phyloP scores from a whole-genome alignment of 1,140 invertebrate genomes.

The Drosophila ficusphila region DNA sequence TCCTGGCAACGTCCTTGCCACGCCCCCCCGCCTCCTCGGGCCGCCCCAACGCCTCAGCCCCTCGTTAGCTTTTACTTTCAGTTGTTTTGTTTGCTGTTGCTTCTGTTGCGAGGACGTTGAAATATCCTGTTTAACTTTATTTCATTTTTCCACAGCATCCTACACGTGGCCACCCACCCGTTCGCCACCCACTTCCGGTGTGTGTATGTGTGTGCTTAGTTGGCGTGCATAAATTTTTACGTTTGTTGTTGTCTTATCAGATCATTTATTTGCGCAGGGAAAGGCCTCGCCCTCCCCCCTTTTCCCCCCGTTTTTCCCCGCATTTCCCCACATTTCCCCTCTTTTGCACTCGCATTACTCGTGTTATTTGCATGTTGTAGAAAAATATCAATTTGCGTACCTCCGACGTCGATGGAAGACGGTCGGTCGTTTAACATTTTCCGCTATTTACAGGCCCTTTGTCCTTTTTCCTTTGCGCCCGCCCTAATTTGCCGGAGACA shows the following conservation, averaged over 20 bases:
- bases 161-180: conserved; percentile 65
- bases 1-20: conserved; percentile 65
- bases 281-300: background rate
- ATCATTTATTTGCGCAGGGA: conserved; percentile 67
- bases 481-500: conserved; percentile 65
- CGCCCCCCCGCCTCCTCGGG: background rate
- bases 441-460: conserved; percentile 77
- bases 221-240: conserved; percentile 81
- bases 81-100: conserved; percentile 67
- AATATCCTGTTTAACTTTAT: conserved; percentile 82
- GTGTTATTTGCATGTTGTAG: conserved; percentile 81
- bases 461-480: conserved; percentile 52
- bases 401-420: conserved; percentile 52
- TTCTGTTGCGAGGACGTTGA: conserved; percentile 59
- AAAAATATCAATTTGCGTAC: conserved; percentile 82
- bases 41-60: background rate
- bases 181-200: conserved; percentile 11
- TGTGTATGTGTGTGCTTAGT: conserved; percentile 57
- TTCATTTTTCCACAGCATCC: conserved; percentile 81
- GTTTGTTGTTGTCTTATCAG: conserved; percentile 82
- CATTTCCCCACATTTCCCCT: background rate
- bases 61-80: conserved; percentile 69
- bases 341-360: conserved; percentile 59
- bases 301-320: no score
- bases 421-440: conserved; percentile 76